Base-by-base conservation (phyloP, 2,888 invertebrate genomes). In the Drosophila gaucha region DNA sequence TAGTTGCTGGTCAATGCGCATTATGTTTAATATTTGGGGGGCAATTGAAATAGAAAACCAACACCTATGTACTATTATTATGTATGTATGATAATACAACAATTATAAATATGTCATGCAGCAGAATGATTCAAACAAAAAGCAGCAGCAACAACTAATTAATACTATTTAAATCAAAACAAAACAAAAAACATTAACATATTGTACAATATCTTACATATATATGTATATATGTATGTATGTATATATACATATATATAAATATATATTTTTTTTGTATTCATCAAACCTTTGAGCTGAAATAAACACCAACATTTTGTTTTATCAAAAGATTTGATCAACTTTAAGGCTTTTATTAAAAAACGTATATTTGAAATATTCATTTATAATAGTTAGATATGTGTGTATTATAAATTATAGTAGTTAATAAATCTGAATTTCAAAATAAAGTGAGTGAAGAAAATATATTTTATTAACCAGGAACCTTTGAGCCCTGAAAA, bases 261-360 rank as follows among this genome's bases (percentile, higher is more conserved):
- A 58, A 67, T 62, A 46, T 68, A 50, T 36, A 26, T 66, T 73
- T 71, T 58, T 73, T 73, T 73, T 73, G 70, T 73, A 73, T 74
- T 70, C 70, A 70, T 69, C 78, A 65, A 67, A 73, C 56, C 59
- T 79, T 79, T 79, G 67, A 79, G 78, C 78, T 77, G 80, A 80
- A 83, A 80, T 80, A 80, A 80, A 80, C 80, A 77, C 83, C 64
- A 70, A 74, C 51, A 80, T 80, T 83, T 80, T 78, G 80, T 80
- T 80, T 79, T 64, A 72, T 77, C 74, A 74, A 77, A 74, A 47
- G 49, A 58, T 5, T n/a, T n/a, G n/a, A n/a, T n/a, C n/a, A n/a
- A n/a, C n/a, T n/a, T n/a, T n/a, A n/a, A n/a, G n/a, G n/a, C n/a
- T n/a, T n/a, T n/a, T n/a, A n/a, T n/a, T n/a, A n/a, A n/a, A n/a